Conservation (phyloP, 2,888 invertebrate species). For the Mythimna ferrago region DNA sequence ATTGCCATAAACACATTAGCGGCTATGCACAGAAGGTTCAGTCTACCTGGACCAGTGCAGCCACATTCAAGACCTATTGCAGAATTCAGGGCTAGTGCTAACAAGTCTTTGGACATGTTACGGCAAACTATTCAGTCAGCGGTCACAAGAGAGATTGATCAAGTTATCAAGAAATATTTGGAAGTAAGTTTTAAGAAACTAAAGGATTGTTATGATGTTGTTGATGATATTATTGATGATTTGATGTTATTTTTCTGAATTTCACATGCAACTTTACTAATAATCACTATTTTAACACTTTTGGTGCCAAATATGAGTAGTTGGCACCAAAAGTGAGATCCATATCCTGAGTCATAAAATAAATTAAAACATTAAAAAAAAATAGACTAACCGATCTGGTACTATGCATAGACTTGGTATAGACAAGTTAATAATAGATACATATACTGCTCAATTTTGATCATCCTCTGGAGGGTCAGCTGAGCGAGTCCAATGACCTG, state of each 20-base stretch:
- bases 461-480: no score
- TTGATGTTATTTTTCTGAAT: not conserved
- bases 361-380: no score
- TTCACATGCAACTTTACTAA: not conserved
- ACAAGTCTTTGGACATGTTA: conserved; percentile 94
- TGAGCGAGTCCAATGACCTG: no score
- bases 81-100: conserved; percentile 91
- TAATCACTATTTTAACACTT: not conserved
- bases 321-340: no score
- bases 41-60: conserved; percentile 90
- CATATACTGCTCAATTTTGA: no score
- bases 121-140: conserved; percentile 94
- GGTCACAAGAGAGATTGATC: conserved; percentile 95
- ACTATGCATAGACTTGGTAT: no score
- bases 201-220: not conserved
- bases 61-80: conserved; percentile 88
- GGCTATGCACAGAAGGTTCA: conserved; percentile 90
- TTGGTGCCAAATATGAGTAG: no score
- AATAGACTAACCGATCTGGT: no score
- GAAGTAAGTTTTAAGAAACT: conserved; percentile 88
- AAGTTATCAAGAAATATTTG: conserved; percentile 94
- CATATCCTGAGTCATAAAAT: no score
- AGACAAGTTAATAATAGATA: no score
- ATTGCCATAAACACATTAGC: conserved; percentile 93
- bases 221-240: no score